A percentile compares a stretch with the other conserved stretches of the same genome.
phyloP scores from a whole-genome alignment of 1,140 invertebrate species.

The Papilio glaucus region DNA sequence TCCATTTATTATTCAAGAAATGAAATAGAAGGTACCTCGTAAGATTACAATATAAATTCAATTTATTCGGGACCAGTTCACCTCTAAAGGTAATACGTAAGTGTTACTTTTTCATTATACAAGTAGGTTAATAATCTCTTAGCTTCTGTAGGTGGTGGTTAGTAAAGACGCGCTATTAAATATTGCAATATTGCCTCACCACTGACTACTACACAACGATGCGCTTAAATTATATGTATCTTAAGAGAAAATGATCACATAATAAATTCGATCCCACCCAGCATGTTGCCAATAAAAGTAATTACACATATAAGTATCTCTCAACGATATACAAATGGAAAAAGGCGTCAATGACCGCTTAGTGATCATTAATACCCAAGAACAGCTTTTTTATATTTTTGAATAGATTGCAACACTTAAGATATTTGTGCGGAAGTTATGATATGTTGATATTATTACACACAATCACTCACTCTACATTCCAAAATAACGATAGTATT shows the following conservation, averaged over 20 bases:
- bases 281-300: background rate
- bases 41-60: constrained; percentile 1
- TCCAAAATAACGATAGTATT: too few relatives aligned
- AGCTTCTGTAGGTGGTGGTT: constrained; percentile 2
- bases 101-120: constrained; percentile 23
- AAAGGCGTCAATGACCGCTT: too few relatives aligned
- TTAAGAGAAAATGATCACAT: constrained; percentile 20
- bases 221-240: constrained; percentile 16
- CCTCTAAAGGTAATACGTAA: constrained; percentile 8
- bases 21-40: background rate
- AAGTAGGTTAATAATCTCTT: constrained; percentile 31
- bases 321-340: background rate
- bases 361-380: too few relatives aligned
- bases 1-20: background rate
- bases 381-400: too few relatives aligned
- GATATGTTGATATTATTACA: background rate
- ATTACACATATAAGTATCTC: background rate
- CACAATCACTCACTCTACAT: background rate
- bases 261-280: background rate
- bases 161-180: constrained; percentile 22
- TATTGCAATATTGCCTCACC: background rate
- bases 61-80: constrained; percentile 12
- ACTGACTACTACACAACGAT: constrained; percentile 27
- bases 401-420: too few relatives aligned
- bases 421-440: too few relatives aligned